These are phyloP conservation scores for Triplophysa dalaica DNA, from an alignment of 2,113 vertebrate genomes.

Conservation along the genomic window DNA sequence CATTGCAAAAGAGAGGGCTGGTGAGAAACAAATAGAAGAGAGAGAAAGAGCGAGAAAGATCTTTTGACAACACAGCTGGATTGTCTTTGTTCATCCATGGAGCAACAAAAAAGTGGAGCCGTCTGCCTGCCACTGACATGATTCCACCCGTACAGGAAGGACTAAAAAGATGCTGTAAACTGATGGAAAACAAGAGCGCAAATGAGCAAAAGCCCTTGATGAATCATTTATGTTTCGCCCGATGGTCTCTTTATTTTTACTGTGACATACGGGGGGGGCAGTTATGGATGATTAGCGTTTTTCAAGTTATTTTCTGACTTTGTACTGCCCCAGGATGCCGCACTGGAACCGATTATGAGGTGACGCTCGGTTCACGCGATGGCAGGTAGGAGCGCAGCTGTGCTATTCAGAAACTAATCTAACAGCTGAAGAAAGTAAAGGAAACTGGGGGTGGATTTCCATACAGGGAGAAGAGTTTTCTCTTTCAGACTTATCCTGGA, in stretches of 20 bases:
- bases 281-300: slow-evolving; percentile 40
- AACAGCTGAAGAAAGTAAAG: slow-evolving; percentile 22
- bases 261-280: slow-evolving; percentile 11
- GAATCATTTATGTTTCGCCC: slow-evolving; percentile 52
- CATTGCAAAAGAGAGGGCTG: slow-evolving; percentile 21
- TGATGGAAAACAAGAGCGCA: slow-evolving; percentile 5
- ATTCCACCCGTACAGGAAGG: slow-evolving; percentile 36
- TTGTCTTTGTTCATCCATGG: slow-evolving; percentile 52
- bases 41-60: slow-evolving; percentile 19
- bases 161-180: slow-evolving; percentile 45
- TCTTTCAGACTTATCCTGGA: not conserved
- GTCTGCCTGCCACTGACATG: slow-evolving; percentile 39
- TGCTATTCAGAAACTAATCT: not conserved
- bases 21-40: slow-evolving; percentile 34
- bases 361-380: slow-evolving; percentile 29
- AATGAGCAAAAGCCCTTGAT: slow-evolving; percentile 41
- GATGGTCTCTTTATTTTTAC: slow-evolving; percentile 28
- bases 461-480: not conserved
- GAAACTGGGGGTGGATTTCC: slow-evolving; percentile 10
- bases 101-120: slow-evolving; percentile 32
- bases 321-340: slow-evolving; percentile 37
- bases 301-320: slow-evolving; percentile 28
- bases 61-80: slow-evolving; percentile 69
- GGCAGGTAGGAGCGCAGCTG: slow-evolving; percentile 34
- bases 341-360: slow-evolving; percentile 18